These are phyloP conservation scores for Blera fallax DNA, from an alignment of 2,888 invertebrate genomes.

Conservation along the genomic window DNA sequence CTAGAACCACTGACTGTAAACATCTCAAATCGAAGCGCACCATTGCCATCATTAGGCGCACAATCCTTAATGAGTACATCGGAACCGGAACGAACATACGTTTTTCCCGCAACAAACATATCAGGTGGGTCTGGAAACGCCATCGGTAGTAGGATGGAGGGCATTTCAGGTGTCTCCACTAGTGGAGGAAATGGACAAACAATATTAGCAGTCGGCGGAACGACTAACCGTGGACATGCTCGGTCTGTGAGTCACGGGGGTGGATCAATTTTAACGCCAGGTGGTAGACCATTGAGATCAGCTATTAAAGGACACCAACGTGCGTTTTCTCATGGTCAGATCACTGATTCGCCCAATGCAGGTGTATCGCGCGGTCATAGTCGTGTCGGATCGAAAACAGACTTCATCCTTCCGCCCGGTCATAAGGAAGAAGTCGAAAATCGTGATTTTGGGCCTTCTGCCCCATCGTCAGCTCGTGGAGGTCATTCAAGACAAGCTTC, in stretches of 20 bases:
- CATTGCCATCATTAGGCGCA: constrained; percentile 63
- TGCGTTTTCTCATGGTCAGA: constrained; percentile 94
- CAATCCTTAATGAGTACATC: constrained; percentile 68
- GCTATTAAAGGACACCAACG: constrained; percentile 90
- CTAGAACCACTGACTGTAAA: constrained; percentile 72
- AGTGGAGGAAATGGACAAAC: constrained; percentile 31
- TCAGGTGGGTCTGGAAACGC: constrained; percentile 74
- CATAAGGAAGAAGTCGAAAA: constrained; percentile 91
- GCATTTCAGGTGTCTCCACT: constrained; percentile 76
- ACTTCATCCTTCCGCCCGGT: constrained; percentile 93
- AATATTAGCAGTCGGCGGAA: constrained; percentile 69
- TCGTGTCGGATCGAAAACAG: constrained; percentile 92
- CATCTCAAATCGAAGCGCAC: constrained; percentile 65
- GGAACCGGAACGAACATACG: constrained; percentile 81
- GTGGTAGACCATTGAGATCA: constrained; percentile 88
- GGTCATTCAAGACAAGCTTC: constrained; percentile 93
- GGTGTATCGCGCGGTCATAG: constrained; percentile 85
- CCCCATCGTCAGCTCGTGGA: constrained; percentile 82
- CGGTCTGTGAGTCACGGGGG: constrained; percentile 94
- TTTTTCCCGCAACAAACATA: constrained; percentile 78
- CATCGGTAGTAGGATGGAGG: constrained; percentile 74
- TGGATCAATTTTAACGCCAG: constrained; percentile 82
- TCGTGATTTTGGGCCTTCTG: constrained; percentile 81
- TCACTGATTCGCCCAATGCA: constrained; percentile 84
- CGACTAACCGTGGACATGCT: constrained; percentile 84